A percentile compares a stretch with the other conserved stretches of the same genome.
phyloP scores from a whole-genome alignment of 2,888 invertebrate genomes.

The Diadegma fenestrale region DNA sequence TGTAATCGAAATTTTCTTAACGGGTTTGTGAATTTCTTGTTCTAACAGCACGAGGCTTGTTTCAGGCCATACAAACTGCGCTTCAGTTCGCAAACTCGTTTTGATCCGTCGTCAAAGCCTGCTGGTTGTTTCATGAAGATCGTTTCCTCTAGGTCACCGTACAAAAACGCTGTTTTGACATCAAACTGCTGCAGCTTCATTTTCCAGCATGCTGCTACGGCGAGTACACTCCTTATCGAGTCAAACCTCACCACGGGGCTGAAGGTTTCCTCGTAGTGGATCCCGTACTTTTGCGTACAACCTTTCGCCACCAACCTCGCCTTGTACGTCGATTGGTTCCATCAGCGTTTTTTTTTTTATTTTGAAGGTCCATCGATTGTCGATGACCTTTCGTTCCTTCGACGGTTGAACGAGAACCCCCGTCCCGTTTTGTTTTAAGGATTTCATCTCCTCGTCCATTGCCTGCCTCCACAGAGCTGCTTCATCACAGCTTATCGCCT shows the following conservation, averaged over 20 bases:
- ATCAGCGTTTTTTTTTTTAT: constrained; percentile 66
- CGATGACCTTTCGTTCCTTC: constrained; percentile 50
- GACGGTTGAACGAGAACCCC: constrained; percentile 42
- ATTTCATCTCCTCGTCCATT: constrained; percentile 56
- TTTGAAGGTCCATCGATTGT: constrained; percentile 70
- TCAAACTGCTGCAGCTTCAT: neutral
- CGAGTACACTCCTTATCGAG: constrained; percentile 66
- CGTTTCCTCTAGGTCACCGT: neutral
- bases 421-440: constrained; percentile 43
- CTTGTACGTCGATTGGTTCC: constrained; percentile 67
- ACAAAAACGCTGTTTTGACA: neutral
- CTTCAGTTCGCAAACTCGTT: neutral
- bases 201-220: neutral
- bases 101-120: neutral
- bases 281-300: constrained; percentile 69
- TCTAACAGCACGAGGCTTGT: constrained; percentile 14
- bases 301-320: constrained; percentile 69
- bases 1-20: constrained; percentile 70
- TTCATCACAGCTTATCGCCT: constrained; percentile 26
- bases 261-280: constrained; percentile 77
- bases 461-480: constrained; percentile 26
- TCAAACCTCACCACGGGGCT: constrained; percentile 75
- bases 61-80: neutral
- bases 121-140: neutral
- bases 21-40: constrained; percentile 71